These are phyloP conservation scores for Nowickia ferox DNA, from an alignment of 2,888 invertebrate genomes.

Conservation along the genomic window DNA sequence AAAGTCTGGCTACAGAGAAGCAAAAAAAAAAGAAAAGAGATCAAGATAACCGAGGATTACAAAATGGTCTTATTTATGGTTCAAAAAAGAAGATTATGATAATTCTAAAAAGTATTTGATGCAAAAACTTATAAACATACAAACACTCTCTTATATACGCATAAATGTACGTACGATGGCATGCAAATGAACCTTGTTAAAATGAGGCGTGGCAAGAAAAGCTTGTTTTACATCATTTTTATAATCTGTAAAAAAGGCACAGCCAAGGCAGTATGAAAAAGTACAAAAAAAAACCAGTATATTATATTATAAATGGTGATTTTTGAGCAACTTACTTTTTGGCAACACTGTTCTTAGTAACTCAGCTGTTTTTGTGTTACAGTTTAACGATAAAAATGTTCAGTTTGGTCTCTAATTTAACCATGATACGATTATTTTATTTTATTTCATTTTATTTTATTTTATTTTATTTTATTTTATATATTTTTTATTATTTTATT, in stretches of 20 bases:
- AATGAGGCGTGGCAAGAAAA: constrained; percentile 42
- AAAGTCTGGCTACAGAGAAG: constrained; percentile 31
- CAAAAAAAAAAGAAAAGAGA: constrained; percentile 73
- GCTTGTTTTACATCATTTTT: not conserved
- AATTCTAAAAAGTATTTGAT: constrained; percentile 47
- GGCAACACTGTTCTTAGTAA: too few relatives aligned
- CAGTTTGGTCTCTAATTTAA: too few relatives aligned
- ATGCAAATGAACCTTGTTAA: constrained; percentile 25
- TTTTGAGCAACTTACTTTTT: too few relatives aligned
- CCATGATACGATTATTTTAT: too few relatives aligned
- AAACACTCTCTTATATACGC: not conserved
- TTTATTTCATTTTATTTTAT: too few relatives aligned
- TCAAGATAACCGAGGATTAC: constrained; percentile 81
- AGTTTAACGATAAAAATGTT: too few relatives aligned
- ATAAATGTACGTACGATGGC: not conserved
- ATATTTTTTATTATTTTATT: too few relatives aligned
- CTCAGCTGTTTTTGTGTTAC: too few relatives aligned
- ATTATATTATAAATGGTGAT: too few relatives aligned
- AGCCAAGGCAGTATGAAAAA: not conserved
- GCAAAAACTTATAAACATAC: not conserved
- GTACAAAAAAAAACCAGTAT: not conserved
- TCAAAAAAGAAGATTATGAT: constrained; percentile 54
- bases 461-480: too few relatives aligned
- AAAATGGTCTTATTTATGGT: constrained; percentile 78
- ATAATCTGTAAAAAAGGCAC: not conserved